Percentiles rank a stretch among this genome's conserved stretches.
These are phyloP conservation scores for Promerops cafer DNA, from an alignment of 2,113 vertebrate genomes.

Conservation along the genomic window DNA sequence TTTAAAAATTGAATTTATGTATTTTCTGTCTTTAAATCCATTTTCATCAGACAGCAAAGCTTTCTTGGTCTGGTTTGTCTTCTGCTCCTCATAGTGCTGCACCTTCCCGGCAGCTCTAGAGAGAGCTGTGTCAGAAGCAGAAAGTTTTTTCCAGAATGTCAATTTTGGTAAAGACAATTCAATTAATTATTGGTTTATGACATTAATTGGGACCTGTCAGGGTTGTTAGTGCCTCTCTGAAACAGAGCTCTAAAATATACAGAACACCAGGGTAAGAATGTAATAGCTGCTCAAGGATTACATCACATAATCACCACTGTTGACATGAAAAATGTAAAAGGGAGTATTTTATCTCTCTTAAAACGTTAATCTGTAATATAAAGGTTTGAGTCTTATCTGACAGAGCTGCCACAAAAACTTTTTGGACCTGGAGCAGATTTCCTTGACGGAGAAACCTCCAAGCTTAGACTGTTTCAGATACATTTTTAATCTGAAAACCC, in stretches of 20 bases:
- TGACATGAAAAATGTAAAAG: slow-evolving; percentile 1
- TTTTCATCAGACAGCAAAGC: background rate
- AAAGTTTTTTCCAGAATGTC: background rate
- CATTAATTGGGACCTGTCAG: background rate
- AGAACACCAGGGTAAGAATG: background rate
- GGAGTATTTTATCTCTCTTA: background rate
- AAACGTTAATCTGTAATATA: background rate
- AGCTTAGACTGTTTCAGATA: background rate
- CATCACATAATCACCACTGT: background rate
- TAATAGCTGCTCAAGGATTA: background rate
- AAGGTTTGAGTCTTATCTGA: background rate
- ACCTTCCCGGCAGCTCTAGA: background rate
- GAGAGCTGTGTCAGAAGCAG: background rate
- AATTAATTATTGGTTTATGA: background rate
- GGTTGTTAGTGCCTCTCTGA: background rate
- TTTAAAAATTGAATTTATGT: background rate
- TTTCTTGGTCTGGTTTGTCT: background rate
- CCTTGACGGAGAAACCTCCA: background rate
- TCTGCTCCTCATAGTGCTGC: background rate
- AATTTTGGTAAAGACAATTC: background rate
- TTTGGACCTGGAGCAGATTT: background rate
- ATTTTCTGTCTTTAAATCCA: background rate
- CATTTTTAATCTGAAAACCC: background rate
- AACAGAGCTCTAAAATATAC: background rate
- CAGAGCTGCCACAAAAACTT: background rate